Evolutionary conservation across 1,140 invertebrate genomes (phyloP).

Genomic region (Ceratosolen solmsi): DNA sequence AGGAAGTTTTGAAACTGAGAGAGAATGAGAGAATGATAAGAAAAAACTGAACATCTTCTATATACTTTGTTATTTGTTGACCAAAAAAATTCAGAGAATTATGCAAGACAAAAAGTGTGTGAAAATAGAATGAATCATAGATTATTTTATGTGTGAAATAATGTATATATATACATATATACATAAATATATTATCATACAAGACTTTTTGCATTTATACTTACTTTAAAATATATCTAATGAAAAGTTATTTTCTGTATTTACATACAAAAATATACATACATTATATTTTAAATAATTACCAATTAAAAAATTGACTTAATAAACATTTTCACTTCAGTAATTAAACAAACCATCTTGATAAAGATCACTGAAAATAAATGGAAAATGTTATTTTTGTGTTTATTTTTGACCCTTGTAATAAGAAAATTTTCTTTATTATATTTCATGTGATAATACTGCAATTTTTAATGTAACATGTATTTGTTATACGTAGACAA

Average conservation of each 20-base stretch:
- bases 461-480: background rate
- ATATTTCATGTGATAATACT: background rate
- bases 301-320: background rate
- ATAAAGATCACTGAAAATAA: too few species aligned
- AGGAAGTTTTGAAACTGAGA: conserved; percentile 48
- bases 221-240: conserved; percentile 34
- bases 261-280: background rate
- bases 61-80: conserved; percentile 65
- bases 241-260: conserved; percentile 15
- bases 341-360: background rate
- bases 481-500: background rate
- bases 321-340: background rate
- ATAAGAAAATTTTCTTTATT: background rate
- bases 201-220: conserved; percentile 41
- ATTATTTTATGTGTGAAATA: conserved; percentile 68
- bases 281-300: background rate
- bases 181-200: conserved; percentile 59
- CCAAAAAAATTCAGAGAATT: conserved; percentile 52
- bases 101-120: conserved; percentile 48
- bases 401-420: background rate
- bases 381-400: background rate
- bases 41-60: conserved; percentile 51
- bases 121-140: conserved; percentile 53
- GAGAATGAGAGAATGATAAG: conserved; percentile 46
- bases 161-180: conserved; percentile 65